A percentile compares a stretch with the other conserved stretches of the same genome.
Conservation (phyloP, 2,113 vertebrate genomes). For the Poecile atricapillus region DNA sequence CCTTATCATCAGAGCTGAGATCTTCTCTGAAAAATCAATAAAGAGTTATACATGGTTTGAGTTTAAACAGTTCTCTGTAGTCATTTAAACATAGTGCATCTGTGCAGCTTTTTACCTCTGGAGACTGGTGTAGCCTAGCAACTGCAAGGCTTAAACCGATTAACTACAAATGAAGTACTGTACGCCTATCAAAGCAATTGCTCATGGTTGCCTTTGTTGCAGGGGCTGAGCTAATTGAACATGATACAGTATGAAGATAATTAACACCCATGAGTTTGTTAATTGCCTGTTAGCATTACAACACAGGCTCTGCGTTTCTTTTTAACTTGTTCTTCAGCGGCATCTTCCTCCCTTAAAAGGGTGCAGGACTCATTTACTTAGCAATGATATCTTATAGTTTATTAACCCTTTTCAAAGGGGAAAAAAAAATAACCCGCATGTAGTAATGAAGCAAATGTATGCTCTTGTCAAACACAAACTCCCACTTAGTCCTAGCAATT, state of each 20-base stretch:
- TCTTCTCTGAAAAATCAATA: conserved; percentile 99
- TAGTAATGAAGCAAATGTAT: conserved; percentile 65
- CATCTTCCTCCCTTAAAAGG: conserved; percentile 65
- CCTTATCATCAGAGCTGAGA: conserved; percentile 98
- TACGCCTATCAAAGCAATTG: conserved; percentile 87
- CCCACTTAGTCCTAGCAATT: conserved; percentile 58
- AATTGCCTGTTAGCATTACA: conserved; percentile 89
- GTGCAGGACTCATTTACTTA: conserved; percentile 62
- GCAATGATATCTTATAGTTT: conserved; percentile 67
- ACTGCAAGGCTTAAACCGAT: conserved; percentile 88
- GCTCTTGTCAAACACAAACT: conserved; percentile 59
- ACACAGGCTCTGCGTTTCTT: conserved; percentile 74
- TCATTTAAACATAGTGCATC: conserved; percentile 97
- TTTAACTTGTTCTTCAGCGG: conserved; percentile 75
- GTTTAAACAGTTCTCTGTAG: conserved; percentile 99
- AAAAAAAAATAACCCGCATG: not conserved
- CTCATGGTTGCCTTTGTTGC: conserved; percentile 86
- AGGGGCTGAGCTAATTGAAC: conserved; percentile 87
- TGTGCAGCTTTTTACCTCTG: conserved; percentile 84
- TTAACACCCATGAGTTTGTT: conserved; percentile 89
- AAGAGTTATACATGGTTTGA: conserved; percentile 98
- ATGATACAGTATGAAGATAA: conserved; percentile 88
- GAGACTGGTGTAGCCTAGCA: conserved; percentile 88
- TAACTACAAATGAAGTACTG: conserved; percentile 92
- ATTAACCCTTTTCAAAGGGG: conserved; percentile 70